Conservation (phyloP, 2,113 vertebrate species). For the Piaya cayana region DNA sequence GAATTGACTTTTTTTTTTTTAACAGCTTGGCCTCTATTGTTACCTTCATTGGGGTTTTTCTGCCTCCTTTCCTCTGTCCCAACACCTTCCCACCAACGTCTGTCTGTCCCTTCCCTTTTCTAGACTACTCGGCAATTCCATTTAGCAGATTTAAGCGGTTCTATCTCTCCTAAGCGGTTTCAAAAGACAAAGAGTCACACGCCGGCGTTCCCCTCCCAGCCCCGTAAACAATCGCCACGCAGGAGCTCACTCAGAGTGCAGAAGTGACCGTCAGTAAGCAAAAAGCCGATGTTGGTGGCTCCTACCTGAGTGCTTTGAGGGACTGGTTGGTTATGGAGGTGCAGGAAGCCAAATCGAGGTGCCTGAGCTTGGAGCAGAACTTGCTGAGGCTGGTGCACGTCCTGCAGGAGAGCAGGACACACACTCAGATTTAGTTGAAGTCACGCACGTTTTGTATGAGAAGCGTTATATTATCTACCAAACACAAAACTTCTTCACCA, state of each 20-base stretch:
- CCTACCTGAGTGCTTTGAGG: slow-evolving; percentile 95
- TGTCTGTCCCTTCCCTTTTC: slow-evolving; percentile 4
- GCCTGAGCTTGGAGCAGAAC: slow-evolving; percentile 98
- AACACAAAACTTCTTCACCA: accelerated
- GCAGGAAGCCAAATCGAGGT: slow-evolving; percentile 95
- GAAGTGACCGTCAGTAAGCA: background rate
- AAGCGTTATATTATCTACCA: background rate
- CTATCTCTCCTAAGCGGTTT: background rate
- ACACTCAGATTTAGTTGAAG: background rate
- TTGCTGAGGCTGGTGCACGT: slow-evolving; percentile 98
- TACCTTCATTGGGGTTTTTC: background rate
- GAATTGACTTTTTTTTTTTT: background rate
- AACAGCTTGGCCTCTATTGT: background rate
- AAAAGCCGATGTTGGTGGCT: accelerated
- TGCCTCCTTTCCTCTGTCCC: background rate
- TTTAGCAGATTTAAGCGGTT: background rate
- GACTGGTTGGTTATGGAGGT: slow-evolving; percentile 98
- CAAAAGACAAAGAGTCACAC: background rate
- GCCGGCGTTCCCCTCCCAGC: background rate
- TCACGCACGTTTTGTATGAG: accelerated
- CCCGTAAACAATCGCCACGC: background rate
- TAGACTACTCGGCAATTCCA: background rate
- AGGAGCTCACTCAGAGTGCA: background rate
- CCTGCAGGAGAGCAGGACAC: slow-evolving; percentile 66
- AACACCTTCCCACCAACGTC: background rate